phyloP scores from a whole-genome alignment of 2,797 vertebrate genomes.

The Rhyacichthys aspro region DNA sequence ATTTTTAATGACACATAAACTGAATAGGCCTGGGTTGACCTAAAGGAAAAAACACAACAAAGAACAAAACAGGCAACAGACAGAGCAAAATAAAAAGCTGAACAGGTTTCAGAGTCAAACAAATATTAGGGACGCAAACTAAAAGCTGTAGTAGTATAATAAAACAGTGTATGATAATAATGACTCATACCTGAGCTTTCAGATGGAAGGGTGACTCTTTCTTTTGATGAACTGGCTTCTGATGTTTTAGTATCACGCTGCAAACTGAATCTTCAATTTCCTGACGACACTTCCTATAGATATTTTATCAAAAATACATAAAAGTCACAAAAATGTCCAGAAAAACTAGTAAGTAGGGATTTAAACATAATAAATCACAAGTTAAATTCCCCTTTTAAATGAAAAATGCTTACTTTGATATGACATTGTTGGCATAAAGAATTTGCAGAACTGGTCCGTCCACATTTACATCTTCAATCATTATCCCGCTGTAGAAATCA shows the following conservation, averaged over 20 bases:
- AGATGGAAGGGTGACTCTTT: slow-evolving; percentile 80
- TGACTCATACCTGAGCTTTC: slow-evolving; percentile 87
- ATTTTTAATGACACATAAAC: not conserved
- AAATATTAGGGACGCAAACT: too few species aligned
- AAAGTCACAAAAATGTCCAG: not conserved
- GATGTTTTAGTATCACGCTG: slow-evolving; percentile 86
- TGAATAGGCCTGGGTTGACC: too few species aligned
- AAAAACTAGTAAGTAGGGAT: too few species aligned
- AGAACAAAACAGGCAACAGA: too few species aligned
- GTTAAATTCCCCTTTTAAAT: too few species aligned
- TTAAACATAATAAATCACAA: too few species aligned
- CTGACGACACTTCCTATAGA: slow-evolving; percentile 88
- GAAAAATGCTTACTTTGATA: slow-evolving; percentile 92
- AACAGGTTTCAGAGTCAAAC: too few species aligned
- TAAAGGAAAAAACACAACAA: too few species aligned
- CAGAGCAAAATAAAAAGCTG: too few species aligned
- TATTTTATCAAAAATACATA: not conserved
- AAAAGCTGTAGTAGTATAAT: too few species aligned
- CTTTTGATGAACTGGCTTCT: slow-evolving; percentile 78
- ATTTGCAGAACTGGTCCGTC: slow-evolving; percentile 94
- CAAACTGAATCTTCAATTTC: slow-evolving; percentile 95
- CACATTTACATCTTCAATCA: slow-evolving; percentile 82
- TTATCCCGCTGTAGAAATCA: slow-evolving; percentile 83
- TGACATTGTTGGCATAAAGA: slow-evolving; percentile 91
- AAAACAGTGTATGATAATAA: not conserved